Evolutionary conservation across 2,888 invertebrate species (phyloP).

Genomic region (Stenotaenia linearis): DNA sequence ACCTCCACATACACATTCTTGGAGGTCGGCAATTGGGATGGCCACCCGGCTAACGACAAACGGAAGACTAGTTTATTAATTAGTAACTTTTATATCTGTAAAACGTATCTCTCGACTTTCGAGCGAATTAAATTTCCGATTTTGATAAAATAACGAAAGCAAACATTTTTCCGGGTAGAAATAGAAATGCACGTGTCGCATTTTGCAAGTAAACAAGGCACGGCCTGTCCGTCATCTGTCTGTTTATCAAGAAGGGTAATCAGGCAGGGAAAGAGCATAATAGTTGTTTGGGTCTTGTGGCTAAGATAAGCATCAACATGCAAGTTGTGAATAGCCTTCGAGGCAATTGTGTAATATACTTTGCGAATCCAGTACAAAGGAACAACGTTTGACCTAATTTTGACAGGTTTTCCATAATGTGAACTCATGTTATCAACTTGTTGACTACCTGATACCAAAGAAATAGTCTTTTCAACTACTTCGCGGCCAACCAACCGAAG

Average conservation of each 20-base stretch:
- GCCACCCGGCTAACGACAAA: constrained; percentile 50
- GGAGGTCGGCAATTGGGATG: constrained; percentile 53
- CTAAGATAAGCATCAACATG: constrained; percentile 19
- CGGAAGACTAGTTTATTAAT: no score
- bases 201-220: neutral
- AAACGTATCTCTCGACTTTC: no score
- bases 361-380: neutral
- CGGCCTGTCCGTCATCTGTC: neutral
- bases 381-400: constrained; percentile 19
- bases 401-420: constrained; percentile 2
- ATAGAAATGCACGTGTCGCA: no score
- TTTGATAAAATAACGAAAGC: no score
- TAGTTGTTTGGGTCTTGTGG: constrained; percentile 8
- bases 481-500: neutral
- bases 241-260: constrained; percentile 19
- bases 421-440: neutral
- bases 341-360: neutral
- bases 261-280: constrained; percentile 14
- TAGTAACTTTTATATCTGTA: no score
- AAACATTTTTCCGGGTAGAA: no score
- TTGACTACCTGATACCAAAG: neutral
- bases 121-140: no score
- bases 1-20: constrained; percentile 54
- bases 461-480: neutral
- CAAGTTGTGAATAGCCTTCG: neutral